These are phyloP conservation scores for Leucozona laternaria DNA, from an alignment of 2,888 invertebrate genomes.

Conservation along the genomic window DNA sequence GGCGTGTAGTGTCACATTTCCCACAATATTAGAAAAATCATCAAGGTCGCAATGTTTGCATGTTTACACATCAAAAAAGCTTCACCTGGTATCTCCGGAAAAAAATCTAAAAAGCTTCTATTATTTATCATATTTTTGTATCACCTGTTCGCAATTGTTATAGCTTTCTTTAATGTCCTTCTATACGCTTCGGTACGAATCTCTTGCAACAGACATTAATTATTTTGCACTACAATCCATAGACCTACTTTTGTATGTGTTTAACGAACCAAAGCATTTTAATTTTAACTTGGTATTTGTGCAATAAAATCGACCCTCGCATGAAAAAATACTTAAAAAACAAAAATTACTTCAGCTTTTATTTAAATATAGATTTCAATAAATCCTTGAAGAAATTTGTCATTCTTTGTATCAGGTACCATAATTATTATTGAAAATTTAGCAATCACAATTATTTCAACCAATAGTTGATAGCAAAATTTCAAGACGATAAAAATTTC, in stretches of 20 bases:
- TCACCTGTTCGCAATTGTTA: background rate
- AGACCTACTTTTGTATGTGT: background rate
- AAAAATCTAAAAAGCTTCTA: background rate
- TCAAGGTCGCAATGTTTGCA: no score
- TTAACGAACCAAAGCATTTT: conserved; percentile 24
- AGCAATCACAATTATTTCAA: no score
- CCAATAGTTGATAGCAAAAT: no score
- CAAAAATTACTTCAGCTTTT: background rate
- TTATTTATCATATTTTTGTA: background rate
- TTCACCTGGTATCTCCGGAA: background rate
- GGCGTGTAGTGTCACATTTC: no score
- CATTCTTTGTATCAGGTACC: background rate
- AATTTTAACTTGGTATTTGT: background rate
- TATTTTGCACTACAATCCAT: background rate
- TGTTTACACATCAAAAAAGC: background rate
- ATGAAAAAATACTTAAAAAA: background rate
- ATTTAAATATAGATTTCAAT: background rate
- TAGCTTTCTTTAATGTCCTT: background rate
- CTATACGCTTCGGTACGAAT: background rate
- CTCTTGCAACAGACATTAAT: conserved; percentile 5
- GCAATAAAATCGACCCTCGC: conserved; percentile 16
- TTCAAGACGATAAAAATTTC: no score
- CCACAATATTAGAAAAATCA: no score
- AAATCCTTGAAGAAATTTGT: background rate
- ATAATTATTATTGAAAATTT: no score